Conservation (phyloP, 2,888 invertebrate species). For the Trachelus iudaicus region DNA sequence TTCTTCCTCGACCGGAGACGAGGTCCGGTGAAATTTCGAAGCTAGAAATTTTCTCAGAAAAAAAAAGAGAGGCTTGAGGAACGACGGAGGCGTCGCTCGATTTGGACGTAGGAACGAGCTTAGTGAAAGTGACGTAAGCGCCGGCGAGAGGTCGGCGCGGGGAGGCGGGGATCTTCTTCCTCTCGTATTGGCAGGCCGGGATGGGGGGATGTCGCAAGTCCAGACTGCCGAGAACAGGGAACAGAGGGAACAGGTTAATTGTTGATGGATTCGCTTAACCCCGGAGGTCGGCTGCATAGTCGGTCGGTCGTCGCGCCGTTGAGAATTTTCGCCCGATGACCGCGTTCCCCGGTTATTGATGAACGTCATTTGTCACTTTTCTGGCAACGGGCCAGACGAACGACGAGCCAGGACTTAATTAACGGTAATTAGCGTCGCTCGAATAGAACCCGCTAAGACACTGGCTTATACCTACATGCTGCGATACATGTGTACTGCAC, state of each 20-base stretch:
- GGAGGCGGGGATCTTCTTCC: not conserved
- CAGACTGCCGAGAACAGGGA: not conserved
- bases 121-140: constrained; percentile 27
- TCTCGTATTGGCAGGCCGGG: not conserved
- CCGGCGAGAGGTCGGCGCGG: not conserved
- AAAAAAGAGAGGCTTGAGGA: too few relatives aligned
- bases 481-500: not conserved
- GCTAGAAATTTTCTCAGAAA: not conserved
- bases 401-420: constrained; percentile 6
- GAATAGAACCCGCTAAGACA: not conserved
- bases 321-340: not conserved
- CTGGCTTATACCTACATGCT: not conserved
- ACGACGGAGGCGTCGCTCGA: not conserved
- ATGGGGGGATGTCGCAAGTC: not conserved
- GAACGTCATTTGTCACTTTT: not conserved
- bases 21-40: not conserved
- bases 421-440: constrained; percentile 11
- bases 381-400: not conserved
- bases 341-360: not conserved
- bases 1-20: not conserved
- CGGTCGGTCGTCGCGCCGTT: not conserved
- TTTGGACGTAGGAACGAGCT: constrained; percentile 4
- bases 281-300: not conserved
- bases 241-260: constrained; percentile 7
- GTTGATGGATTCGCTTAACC: constrained; percentile 17